Percentiles rank a stretch among this genome's conserved stretches.
Evolutionary conservation across 2,113 vertebrate genomes (phyloP).

Genomic region (Rattus rattus): DNA sequence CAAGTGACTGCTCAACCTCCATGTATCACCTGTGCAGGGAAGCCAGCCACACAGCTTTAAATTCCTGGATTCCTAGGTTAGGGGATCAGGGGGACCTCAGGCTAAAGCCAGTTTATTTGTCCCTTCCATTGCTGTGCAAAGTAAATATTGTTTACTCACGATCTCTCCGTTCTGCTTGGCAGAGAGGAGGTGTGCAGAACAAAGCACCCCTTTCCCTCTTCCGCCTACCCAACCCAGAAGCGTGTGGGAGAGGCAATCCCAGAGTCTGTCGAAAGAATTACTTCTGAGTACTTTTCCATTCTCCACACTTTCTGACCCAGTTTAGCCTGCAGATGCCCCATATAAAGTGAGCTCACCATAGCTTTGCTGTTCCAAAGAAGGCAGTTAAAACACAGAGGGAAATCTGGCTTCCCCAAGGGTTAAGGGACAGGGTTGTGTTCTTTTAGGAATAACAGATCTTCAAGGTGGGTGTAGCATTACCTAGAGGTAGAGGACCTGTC

Average conservation of each 20-base stretch:
- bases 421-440: neutral
- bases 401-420: neutral
- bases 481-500: neutral
- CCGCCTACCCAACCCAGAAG: neutral
- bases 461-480: neutral
- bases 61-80: neutral
- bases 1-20: slow-evolving; percentile 15
- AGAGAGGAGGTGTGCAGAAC: slow-evolving; percentile 49
- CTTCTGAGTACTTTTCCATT: slow-evolving; percentile 32
- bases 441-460: neutral
- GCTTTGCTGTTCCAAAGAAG: neutral
- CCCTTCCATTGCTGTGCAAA: neutral
- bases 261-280: slow-evolving; percentile 3
- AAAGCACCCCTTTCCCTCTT: neutral
- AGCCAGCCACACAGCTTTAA: neutral
- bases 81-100: neutral
- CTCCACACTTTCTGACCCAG: slow-evolving; percentile 55
- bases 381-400: neutral
- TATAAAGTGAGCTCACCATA: neutral
- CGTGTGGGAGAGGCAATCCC: neutral
- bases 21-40: slow-evolving; percentile 28
- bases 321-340: slow-evolving; percentile 21
- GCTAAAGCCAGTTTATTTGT: neutral
- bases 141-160: slow-evolving; percentile 20
- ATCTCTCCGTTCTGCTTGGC: neutral